phyloP scores from a whole-genome alignment of 2,113 vertebrate species.

The Lophotis ruficrista region DNA sequence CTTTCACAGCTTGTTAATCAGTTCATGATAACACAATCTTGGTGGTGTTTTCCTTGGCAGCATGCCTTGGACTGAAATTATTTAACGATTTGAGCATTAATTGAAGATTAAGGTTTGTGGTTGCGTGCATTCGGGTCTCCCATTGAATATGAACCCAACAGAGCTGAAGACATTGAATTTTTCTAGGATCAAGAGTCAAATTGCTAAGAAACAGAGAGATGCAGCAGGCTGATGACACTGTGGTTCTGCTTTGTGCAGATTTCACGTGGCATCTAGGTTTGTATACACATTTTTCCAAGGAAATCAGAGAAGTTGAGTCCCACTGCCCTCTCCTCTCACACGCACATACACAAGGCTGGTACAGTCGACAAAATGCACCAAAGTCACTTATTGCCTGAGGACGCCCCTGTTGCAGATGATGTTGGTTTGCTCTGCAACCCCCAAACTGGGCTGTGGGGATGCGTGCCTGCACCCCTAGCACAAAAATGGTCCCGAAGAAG shows the following conservation, averaged over 20 bases:
- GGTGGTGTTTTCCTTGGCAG: neutral
- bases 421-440: neutral
- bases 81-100: neutral
- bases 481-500: neutral
- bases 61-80: neutral
- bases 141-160: neutral
- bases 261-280: neutral
- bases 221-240: neutral
- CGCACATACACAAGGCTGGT: neutral
- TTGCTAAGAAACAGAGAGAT: neutral
- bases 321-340: neutral
- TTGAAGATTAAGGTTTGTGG: neutral
- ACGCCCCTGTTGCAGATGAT: neutral
- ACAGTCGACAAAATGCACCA: neutral
- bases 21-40: neutral
- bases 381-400: neutral
- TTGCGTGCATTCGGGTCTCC: neutral
- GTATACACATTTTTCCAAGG: neutral
- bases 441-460: neutral
- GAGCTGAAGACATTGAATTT: neutral
- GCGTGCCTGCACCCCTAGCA: neutral
- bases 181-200: neutral
- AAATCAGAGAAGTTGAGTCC: neutral
- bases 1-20: conserved; percentile 11
- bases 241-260: neutral